Evolutionary conservation across 2,113 vertebrate species (phyloP), one percentile per base, ranked within the genome.

Genomic region (Misgurnus anguillicaudatus): DNA sequence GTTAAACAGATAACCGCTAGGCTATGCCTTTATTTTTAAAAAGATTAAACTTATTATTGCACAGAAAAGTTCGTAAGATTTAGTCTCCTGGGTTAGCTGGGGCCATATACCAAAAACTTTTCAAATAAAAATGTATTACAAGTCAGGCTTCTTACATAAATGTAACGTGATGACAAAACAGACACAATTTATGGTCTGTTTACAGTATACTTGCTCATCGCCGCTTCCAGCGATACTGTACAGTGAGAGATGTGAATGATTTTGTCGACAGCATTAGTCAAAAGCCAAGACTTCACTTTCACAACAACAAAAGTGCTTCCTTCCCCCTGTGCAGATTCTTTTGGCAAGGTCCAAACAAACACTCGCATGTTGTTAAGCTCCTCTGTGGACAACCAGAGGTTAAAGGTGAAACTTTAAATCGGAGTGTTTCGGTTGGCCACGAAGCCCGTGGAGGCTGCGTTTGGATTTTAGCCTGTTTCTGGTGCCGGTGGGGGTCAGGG

Each of bases 301-400:
- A n/a, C 57, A 67, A 79, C 81, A 72, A 75, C 68, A 68, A 53
- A 75, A 81, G 24, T 42, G 47, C 53, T 79, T 75, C 70, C 64
- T 78, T 77, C 48, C 39, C 55, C 51, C 3, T 58, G 74, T 51
- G 48, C 62, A 36, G 39, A 57, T 45, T 80, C 57, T 80, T 41
- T 68, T 69, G 58, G 53, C 41, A 63, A 68, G 60, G 53, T 7
- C 4, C 55, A 58, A 2, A 36, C n/a, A n/a, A 13, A 48, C n/a
- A 61, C 24, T 53, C n/a, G 6, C 53, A 57, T 17, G 45, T 39
- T 31, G 9, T 14, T 7, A 51, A 2, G 47, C 36, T 57, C 67
- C 67, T 55, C 19, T 6, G 75, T 77, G 75, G 75, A 79, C 51
- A 41, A 55, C 38, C 42, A 14, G 51, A 77, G 72, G 62, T 75